Evolutionary conservation across 2,888 invertebrate species (phyloP), one percentile per base, ranked within the genome.

Genomic region (Pristionchus arcanus): DNA sequence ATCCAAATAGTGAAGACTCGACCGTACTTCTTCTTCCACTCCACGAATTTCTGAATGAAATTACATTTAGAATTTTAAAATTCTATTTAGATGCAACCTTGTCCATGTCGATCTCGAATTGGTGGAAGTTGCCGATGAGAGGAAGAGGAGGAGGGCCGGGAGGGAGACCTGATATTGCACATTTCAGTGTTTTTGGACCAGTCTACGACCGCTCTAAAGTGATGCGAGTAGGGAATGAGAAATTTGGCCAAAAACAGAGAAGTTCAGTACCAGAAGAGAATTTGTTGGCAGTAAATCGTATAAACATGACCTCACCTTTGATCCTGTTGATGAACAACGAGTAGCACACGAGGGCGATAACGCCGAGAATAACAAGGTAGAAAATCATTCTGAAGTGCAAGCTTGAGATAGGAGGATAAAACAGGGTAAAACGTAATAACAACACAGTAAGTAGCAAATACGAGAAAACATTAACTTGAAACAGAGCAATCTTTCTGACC

Each of bases 121-220:
- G 63, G 59, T 25, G 42, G 13, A 37, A n/a, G 28, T 86, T 86
- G 2, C 86, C 86, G 28, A 86, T 34, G 1, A 86, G 16, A 21
- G 86, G 86, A 2, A 86, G 37, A 13, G 86, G 86, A 2, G 86
- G 86, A 34, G 86, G 86, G 37, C 86, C 86, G 25, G 86, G 86
- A n/a, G 86, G 86, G 13, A 86, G 37, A 21, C 86, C 86, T 86
- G 42, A n/a, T 2, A 85, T 28, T 1, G 19, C 16, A 7, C 15
- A 15, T 28, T 28, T n/a, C 16, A 3, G n/a, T 21, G 53, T n/a
- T 2, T 19, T 1, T n/a, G n/a, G n/a, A n/a, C n/a, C n/a, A n/a
- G n/a, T n/a, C n/a, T n/a, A n/a, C n/a, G n/a, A n/a, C n/a, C n/a
- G n/a, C n/a, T n/a, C n/a, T n/a, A n/a, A n/a, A n/a, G n/a, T n/a